A percentile compares a stretch with the other conserved stretches of the same genome.
Evolutionary conservation across 1,140 invertebrate species (phyloP).

Genomic region (Branchinecta lynchi): DNA sequence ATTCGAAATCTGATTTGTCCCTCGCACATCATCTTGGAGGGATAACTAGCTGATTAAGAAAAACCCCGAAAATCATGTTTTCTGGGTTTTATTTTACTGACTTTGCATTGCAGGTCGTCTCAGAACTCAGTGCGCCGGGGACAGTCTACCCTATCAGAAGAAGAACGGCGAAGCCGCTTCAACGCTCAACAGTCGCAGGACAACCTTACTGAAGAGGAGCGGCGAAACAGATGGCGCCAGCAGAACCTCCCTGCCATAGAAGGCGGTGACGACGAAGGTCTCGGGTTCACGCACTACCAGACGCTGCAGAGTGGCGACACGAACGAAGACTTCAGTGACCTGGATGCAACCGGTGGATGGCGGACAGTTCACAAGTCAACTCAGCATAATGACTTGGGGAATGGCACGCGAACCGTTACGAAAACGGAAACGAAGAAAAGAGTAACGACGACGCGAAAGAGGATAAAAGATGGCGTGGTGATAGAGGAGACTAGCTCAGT

Average conservation of each 20-base stretch:
- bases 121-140: too few relatives aligned
- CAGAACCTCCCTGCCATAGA: background rate
- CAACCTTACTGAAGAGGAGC: background rate
- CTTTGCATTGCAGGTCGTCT: too few relatives aligned
- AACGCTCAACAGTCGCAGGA: background rate
- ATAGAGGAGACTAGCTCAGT: background rate
- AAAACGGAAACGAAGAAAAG: constrained; percentile 12
- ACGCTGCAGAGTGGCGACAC: background rate
- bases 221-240: background rate
- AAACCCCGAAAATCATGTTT: too few relatives aligned
- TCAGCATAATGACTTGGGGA: background rate
- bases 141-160: background rate
- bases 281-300: background rate
- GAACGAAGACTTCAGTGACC: background rate
- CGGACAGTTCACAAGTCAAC: background rate
- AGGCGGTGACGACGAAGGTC: background rate
- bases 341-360: background rate
- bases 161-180: background rate
- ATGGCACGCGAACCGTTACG: constrained; percentile 8
- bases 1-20: too few relatives aligned
- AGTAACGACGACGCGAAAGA: constrained; percentile 9
- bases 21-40: too few relatives aligned
- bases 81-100: too few relatives aligned
- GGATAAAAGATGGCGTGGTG: background rate
- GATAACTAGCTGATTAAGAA: too few relatives aligned